phyloP scores from a whole-genome alignment of 2,797 vertebrate species.

The Chromobotia macracanthus region DNA sequence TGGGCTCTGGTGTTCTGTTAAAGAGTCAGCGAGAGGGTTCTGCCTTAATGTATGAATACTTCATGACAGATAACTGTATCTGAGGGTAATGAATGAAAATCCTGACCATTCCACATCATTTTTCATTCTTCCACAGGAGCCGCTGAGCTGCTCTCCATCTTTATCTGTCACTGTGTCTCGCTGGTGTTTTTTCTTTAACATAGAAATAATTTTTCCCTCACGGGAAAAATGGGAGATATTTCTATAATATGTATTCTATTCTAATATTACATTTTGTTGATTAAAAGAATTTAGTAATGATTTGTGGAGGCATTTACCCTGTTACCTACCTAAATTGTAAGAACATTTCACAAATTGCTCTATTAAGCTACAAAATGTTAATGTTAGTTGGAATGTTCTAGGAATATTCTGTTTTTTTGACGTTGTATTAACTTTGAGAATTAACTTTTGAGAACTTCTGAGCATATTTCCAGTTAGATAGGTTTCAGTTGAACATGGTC shows the following conservation, averaged over 20 bases:
- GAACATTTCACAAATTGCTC: too few species aligned
- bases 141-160: slow-evolving; percentile 49
- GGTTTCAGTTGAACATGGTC: too few species aligned
- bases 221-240: not conserved
- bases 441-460: too few species aligned
- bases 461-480: too few species aligned
- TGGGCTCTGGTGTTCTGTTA: slow-evolving; percentile 6
- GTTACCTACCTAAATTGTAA: too few species aligned
- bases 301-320: too few species aligned
- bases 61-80: slow-evolving; percentile 60
- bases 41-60: slow-evolving; percentile 59
- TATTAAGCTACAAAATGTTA: too few species aligned
- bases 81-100: slow-evolving; percentile 62
- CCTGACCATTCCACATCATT: slow-evolving; percentile 43
- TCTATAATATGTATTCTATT: not conserved
- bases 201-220: not conserved
- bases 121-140: slow-evolving; percentile 52
- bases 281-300: not conserved
- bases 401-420: too few species aligned
- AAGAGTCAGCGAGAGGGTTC: slow-evolving; percentile 38
- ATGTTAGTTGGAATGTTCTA: too few species aligned
- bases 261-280: not conserved
- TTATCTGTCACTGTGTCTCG: slow-evolving; percentile 12
- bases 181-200: not conserved
- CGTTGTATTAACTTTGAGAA: too few species aligned